Evolutionary conservation across 2,113 vertebrate species (phyloP), one percentile per base, ranked within the genome.

Genomic region (Lutjanus erythropterus): DNA sequence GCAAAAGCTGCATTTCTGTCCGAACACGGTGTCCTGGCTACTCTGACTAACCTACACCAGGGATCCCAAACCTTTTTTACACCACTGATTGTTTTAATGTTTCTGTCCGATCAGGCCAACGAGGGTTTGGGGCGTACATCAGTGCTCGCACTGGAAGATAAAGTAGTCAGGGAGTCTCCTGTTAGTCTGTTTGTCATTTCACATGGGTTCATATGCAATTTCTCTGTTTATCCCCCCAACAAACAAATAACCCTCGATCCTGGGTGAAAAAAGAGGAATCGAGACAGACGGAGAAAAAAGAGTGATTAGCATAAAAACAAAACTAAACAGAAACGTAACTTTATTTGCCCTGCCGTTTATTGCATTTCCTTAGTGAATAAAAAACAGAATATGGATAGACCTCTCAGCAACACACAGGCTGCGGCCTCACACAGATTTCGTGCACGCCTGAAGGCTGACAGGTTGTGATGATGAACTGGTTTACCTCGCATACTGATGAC

Each of bases 401-500:
- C 11, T 14, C 33, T 60, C 58, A 11, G 55, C 27, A 29, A 4
- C 25, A 19, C 29, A 3, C 50, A 33, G 29, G 15, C 35, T 59
- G 19, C 19, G 1, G 21, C 58, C 58, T 60, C 56, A 14, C 19
- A 39, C 21, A 39, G 33, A 39, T 73, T 37, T 49, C n/a, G 15
- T 11, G 8, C 12, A 2, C 46, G 12, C 10, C 18, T 21, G n/a
- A 52, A 39, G 14, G 25, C 58, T 50, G 44, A 25, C 3, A 15
- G 31, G 31, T 35, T 4, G 42, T 19, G 14, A 50, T 50, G 21
- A 67, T 67, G 18, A 71, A 59, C 27, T 44, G 60, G 52, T 60
- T 53, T 37, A 31, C 59, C 23, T 42, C 16, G 2, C 19, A 2
- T n/a, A 46, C n/a, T 41, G n/a, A 65, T 71, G 66, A 71, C 72